phyloP scores from a whole-genome alignment of 2,888 invertebrate species.

The Cordilura impudica region DNA sequence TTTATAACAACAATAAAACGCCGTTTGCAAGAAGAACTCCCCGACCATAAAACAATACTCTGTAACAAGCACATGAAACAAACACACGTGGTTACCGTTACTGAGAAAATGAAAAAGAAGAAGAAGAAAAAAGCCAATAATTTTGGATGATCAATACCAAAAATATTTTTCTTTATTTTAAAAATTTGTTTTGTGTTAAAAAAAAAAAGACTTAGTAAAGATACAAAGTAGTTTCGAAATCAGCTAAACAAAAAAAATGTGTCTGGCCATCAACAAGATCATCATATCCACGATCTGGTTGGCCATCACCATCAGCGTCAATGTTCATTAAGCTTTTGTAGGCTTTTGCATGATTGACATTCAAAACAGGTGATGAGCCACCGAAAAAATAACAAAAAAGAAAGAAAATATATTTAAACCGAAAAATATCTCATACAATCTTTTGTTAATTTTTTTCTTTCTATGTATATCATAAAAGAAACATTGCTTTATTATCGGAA shows the following conservation, averaged over 20 bases:
- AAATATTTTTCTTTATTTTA: not conserved
- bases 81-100: conserved; percentile 54
- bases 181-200: not conserved
- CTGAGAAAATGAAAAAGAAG: not conserved
- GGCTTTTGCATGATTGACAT: conserved; percentile 48
- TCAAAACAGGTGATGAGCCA: conserved; percentile 47
- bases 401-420: not conserved
- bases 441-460: not conserved
- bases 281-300: conserved; percentile 44
- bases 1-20: conserved; percentile 60
- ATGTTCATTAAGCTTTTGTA: conserved; percentile 51
- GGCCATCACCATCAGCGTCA: conserved; percentile 52
- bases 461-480: not conserved
- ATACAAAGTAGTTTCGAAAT: not conserved
- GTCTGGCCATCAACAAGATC: conserved; percentile 53
- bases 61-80: not conserved
- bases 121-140: not conserved
- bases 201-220: not conserved
- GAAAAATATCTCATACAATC: not conserved
- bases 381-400: conserved; percentile 36
- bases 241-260: conserved; percentile 13
- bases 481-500: not conserved
- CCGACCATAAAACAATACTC: not conserved
- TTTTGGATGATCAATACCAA: not conserved
- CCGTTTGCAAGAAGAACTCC: conserved; percentile 36